Conservation (phyloP, 2,888 invertebrate species). For the Melieria omissa region DNA sequence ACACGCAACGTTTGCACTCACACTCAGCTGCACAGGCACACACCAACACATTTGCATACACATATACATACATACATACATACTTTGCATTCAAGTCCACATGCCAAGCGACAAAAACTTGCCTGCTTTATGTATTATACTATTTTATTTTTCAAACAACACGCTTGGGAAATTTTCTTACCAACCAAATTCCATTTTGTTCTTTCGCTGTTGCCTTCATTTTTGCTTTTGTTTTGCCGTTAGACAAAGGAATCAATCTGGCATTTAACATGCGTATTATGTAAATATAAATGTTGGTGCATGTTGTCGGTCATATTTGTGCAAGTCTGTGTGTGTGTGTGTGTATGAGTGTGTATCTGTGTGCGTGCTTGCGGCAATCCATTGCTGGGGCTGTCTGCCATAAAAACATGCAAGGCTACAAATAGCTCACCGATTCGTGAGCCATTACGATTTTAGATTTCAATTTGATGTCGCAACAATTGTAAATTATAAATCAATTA, state of each 20-base stretch:
- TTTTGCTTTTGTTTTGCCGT: neutral
- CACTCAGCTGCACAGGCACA: neutral
- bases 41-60: neutral
- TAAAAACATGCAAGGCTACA: neutral
- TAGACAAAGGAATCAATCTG: slow-evolving; percentile 6
- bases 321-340: neutral
- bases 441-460: neutral
- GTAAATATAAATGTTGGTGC: neutral
- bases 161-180: no score
- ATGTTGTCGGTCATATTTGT: neutral
- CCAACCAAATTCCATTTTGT: no score
- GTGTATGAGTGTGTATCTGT: slow-evolving; percentile 2
- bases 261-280: neutral
- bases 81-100: no score
- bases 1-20: no score
- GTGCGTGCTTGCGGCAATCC: neutral
- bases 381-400: neutral
- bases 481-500: neutral
- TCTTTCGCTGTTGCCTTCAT: neutral
- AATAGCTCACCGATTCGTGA: neutral
- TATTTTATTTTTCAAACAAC: no score
- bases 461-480: neutral
- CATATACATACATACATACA: neutral
- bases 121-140: no score
- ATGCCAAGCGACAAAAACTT: no score